Base-by-base conservation (phyloP, 2,113 vertebrate genomes). In the Oryzias curvinotus region DNA sequence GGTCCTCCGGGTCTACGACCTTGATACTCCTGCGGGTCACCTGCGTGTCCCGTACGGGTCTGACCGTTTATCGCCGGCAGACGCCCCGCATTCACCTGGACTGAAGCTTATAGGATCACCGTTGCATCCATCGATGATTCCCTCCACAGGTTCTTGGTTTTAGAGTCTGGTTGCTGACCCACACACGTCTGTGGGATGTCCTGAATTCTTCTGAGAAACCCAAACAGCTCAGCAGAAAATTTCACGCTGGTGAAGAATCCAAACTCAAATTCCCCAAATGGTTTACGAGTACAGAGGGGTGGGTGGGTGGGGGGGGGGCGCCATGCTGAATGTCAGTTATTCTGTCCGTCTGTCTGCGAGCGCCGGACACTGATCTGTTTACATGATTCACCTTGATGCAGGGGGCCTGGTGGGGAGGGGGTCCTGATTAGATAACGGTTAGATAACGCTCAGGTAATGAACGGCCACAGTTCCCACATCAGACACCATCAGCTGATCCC, bases 301-400 rank as follows among this genome's bases (percentile, higher is more conserved):
- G 74, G 65, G 65, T 66, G 66, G 49, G 65, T 71, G 65, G 65
- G 67, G 64, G 74, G 66, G 66, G 73, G 86, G 78, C 79, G 75
- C 69, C 86, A 10, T 12, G 28, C 71, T 80, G 80, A 81, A 64
- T 80, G 67, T 71, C 71, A 49, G 58, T 80, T 77, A 81, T 79
- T 47, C 45, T 76, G 72, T 46, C 67, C 77, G 82, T 72, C 68
- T 52, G 64, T 81, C 60, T 58, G 63, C 59, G 52, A 60, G 73
- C 80, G 71, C 14, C 64, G 56, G 36, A 16, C 60, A 19, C 73
- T 63, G 73, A 65, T 51, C 56, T 53, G 67, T 83, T 85, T 82
- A 76, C 45, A 64, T 80, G 85, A 90, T 65, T 67, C 81, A 77
- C 62, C 80, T 80, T 79, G 68, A 47, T 62, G 21, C 57, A 45